Base-by-base conservation (phyloP, 2,113 vertebrate species). In the Typhlomys cinereus region DNA sequence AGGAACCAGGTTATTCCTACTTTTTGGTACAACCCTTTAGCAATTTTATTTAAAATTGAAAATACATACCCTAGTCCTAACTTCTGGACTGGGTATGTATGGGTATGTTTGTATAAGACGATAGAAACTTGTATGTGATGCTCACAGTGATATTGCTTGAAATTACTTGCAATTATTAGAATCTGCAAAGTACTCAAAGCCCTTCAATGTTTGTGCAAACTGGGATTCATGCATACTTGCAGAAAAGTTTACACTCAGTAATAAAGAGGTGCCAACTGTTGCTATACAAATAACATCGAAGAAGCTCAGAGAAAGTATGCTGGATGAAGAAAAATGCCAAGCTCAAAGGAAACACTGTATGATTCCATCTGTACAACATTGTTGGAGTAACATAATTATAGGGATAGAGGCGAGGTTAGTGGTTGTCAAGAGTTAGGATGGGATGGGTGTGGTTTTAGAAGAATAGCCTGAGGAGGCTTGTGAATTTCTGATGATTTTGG, bases 1-100 rank as follows among this genome's bases (percentile, higher is more conserved):
- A 78, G 50, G 78, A 81, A 41, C 50, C 44, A 20, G 14, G 54
- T n/a, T 54, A 48, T 25, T 74, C 23, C 36, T 83, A 0, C 27
- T 41, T 59, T 21, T 34, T 80, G 44, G n/a, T 62, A 13, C 18
- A 57, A 21, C 25, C 29, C 70, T 62, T 75, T 41, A 17, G 29
- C 36, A 62, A 4, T 91, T 94, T 39, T 57, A 48, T 79, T 59
- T 89, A 82, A 75, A 86, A 66, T 25, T 80, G n/a, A 81, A 86
- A 80, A 46, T 29, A n/a, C n/a, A n/a, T n/a, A n/a, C n/a, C n/a
- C n/a, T n/a, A n/a, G n/a, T n/a, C n/a, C n/a, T n/a, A n/a, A n/a
- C n/a, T n/a, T n/a, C n/a, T n/a, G n/a, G n/a, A n/a, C n/a, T 36
- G n/a, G n/a, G n/a, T 18, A 17, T 67, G 62, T n/a, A 12, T 66